phyloP scores from a whole-genome alignment of 2,113 vertebrate species.

The Hippoglossus stenolepis region DNA sequence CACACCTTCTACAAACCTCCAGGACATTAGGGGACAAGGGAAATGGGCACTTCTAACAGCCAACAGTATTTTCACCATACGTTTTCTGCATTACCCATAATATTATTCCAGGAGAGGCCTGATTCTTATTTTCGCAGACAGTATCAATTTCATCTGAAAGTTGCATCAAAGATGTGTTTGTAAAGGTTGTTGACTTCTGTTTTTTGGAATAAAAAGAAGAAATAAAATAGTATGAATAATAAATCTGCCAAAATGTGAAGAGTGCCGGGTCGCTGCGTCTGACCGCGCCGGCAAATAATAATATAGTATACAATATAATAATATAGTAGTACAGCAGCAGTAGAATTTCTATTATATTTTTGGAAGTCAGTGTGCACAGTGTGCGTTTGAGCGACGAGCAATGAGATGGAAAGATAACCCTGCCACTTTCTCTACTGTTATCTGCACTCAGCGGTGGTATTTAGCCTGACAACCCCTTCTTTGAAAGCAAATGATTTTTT shows the following conservation, averaged over 20 bases:
- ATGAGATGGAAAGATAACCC: slow-evolving; percentile 51
- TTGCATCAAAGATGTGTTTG: not conserved
- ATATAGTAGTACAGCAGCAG: not conserved
- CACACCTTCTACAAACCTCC: slow-evolving; percentile 34
- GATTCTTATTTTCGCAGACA: not conserved
- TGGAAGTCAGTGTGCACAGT: slow-evolving; percentile 1
- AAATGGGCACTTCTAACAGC: slow-evolving; percentile 27
- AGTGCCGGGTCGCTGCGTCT: too few species aligned
- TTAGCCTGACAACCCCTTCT: slow-evolving; percentile 59
- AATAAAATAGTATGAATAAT: not conserved
- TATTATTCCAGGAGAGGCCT: not conserved
- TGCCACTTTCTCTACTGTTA: slow-evolving; percentile 34
- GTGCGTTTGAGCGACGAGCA: not conserved
- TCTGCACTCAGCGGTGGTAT: slow-evolving; percentile 54
- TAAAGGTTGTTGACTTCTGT: slow-evolving; percentile 2
- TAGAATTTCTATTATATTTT: slow-evolving; percentile 7
- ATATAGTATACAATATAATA: not conserved
- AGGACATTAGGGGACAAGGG: not conserved
- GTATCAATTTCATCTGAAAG: not conserved
- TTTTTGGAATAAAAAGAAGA: not conserved
- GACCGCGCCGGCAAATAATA: too few species aligned
- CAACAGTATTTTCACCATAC: not conserved
- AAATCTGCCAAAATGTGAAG: not conserved
- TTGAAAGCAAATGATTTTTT: slow-evolving; percentile 49
- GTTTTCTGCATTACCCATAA: slow-evolving; percentile 13